Conservation (phyloP, 2,113 vertebrate genomes). For the Elaphurus davidianus region DNA sequence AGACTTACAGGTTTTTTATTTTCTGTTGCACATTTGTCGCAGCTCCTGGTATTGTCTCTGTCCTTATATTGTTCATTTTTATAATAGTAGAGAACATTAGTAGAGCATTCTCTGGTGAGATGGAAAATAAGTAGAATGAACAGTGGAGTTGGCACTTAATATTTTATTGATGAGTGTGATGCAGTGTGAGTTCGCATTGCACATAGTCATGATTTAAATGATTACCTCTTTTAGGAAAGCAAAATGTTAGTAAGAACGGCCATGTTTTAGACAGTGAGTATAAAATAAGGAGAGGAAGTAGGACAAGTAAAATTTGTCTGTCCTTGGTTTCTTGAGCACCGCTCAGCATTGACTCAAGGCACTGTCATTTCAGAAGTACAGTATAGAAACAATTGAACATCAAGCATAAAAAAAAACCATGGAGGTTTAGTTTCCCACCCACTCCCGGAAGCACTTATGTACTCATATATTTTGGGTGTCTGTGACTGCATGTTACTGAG, state of each 20-base stretch:
- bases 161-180: constrained; percentile 72
- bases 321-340: constrained; percentile 48
- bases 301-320: constrained; percentile 49
- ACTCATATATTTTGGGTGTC: constrained; percentile 43
- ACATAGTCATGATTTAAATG: constrained; percentile 69
- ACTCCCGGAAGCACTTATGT: constrained; percentile 46
- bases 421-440: constrained; percentile 38
- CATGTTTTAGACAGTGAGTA: constrained; percentile 46
- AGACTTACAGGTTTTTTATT: neutral
- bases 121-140: constrained; percentile 46
- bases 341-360: constrained; percentile 26
- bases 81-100: constrained; percentile 35
- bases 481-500: neutral
- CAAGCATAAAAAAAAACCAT: constrained; percentile 36
- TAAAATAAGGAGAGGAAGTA: constrained; percentile 55
- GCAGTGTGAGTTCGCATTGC: constrained; percentile 48
- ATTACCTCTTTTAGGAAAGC: constrained; percentile 54
- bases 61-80: constrained; percentile 58
- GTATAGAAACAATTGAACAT: constrained; percentile 48
- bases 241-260: constrained; percentile 55
- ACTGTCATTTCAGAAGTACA: constrained; percentile 51
- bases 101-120: constrained; percentile 45
- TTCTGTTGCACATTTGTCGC: neutral
- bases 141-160: constrained; percentile 58
- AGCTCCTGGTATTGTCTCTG: constrained; percentile 29